Evolutionary conservation across 2,113 vertebrate genomes (phyloP), one percentile per base, ranked within the genome.

Genomic region (Colossoma macropomum): DNA sequence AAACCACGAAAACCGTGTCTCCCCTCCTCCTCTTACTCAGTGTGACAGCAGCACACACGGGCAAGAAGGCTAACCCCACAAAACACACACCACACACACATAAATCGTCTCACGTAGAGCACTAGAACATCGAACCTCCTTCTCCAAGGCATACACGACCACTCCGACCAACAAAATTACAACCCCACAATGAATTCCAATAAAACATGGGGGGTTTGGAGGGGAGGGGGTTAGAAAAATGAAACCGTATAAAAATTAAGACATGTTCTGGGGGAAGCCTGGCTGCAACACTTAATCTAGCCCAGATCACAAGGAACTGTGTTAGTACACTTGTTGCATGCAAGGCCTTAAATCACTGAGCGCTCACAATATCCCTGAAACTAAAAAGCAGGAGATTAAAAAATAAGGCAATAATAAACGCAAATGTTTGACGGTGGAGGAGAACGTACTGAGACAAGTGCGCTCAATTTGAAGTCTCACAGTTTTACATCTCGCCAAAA

Each of bases 1-100:
- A 81, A 94, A 92, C 89, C 89, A 89, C 88, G 65, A 92, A 88
- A 30, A 60, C 84, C 1, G 81, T 86, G 88, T 84, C 90, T 90
- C 81, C 86, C 86, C 82, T 48, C 87, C 84, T 81, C 76, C 77
- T 70, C 48, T 72, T 75, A 77, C 52, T 65, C 59, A 62, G 83
- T 85, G 86, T 85, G 86, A 87, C 83, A 84, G 79, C 82, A 85
- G 66, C 83, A 80, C 73, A 78, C 79, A 79, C 62, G 84, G 32
- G 74, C 82, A 83, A 82, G 63, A 84, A 82, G 88, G 70, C 69
- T 83, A 79, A 71, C 85, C 77, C 75, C 60, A 60, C 54, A 62
- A 82, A 27, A 68, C 50, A 65, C 81, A 88, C 45, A 73, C 45
- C 87, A 28, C 88, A 91, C 89, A 90, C 90, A 89, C 88, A 66